These are phyloP conservation scores for Halocynthia roretzi DNA, from an alignment of 23 tunicate genomes.

Conservation along the genomic window DNA sequence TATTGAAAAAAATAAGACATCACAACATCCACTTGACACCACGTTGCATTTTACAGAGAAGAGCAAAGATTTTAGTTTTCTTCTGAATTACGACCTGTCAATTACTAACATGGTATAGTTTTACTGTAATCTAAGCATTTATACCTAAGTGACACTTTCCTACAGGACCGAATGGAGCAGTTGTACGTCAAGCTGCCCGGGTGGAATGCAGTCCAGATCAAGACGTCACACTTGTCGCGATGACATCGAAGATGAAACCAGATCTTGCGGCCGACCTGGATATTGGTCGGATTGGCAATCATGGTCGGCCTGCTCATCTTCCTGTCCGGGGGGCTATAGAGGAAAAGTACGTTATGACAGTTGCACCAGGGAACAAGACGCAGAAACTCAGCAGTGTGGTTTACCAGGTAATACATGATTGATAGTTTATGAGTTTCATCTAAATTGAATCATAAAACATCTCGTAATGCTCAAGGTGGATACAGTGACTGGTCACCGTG, in stretches of 20 bases:
- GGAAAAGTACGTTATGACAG: slow-evolving; percentile 34
- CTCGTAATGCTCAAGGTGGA: slow-evolving; percentile 18
- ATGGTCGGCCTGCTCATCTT: slow-evolving; percentile 89
- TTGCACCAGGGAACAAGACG: slow-evolving; percentile 38
- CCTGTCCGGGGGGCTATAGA: slow-evolving; percentile 83
- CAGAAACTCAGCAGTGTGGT: slow-evolving; percentile 31
- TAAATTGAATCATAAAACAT: background rate
- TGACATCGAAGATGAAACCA: slow-evolving; percentile 25
- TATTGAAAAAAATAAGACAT: too few relatives aligned
- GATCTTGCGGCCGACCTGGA: slow-evolving; percentile 58
- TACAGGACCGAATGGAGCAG: slow-evolving; percentile 39
- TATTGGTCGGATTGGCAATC: slow-evolving; percentile 28
- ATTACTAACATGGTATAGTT: too few relatives aligned
- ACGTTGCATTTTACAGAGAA: too few relatives aligned
- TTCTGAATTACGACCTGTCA: too few relatives aligned
- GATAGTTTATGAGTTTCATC: slow-evolving; percentile 1
- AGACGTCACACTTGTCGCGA: slow-evolving; percentile 29
- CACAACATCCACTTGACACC: too few relatives aligned
- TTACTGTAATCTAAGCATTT: too few relatives aligned
- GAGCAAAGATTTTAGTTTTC: too few relatives aligned
- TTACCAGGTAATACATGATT: slow-evolving; percentile 30
- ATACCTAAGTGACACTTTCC: too few relatives aligned
- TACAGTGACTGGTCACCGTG: slow-evolving; percentile 51
- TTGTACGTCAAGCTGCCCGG: slow-evolving; percentile 29
- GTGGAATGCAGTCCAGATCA: slow-evolving; percentile 33